A percentile compares a stretch with the other conserved stretches of the same genome.
Evolutionary conservation across 2,797 vertebrate genomes (phyloP).

Genomic region (Microctenopoma lineatum): DNA sequence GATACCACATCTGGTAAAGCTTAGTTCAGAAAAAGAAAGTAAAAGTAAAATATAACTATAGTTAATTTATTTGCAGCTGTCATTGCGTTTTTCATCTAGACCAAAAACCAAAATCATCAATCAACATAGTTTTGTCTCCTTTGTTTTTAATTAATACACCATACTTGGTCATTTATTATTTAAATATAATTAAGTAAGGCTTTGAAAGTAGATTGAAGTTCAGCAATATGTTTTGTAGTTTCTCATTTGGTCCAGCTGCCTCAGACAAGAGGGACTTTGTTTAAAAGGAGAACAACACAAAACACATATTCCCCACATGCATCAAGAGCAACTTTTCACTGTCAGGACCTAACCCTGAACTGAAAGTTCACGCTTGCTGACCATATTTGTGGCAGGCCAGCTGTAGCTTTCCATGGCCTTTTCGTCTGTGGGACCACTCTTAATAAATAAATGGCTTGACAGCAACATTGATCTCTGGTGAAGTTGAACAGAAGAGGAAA

Average conservation of each 20-base stretch:
- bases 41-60: slow-evolving; percentile 18
- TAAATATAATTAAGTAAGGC: slow-evolving; percentile 51
- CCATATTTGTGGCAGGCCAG: slow-evolving; percentile 58
- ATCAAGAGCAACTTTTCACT: slow-evolving; percentile 58
- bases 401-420: slow-evolving; percentile 63
- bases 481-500: slow-evolving; percentile 66
- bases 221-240: slow-evolving; percentile 62
- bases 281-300: slow-evolving; percentile 36
- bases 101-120: slow-evolving; percentile 10
- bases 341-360: slow-evolving; percentile 53
- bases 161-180: slow-evolving; percentile 58
- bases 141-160: slow-evolving; percentile 33
- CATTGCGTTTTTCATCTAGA: slow-evolving; percentile 38
- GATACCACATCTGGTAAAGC: slow-evolving; percentile 37
- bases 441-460: slow-evolving; percentile 79
- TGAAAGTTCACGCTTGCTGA: slow-evolving; percentile 54
- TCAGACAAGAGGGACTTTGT: slow-evolving; percentile 54
- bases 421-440: slow-evolving; percentile 61
- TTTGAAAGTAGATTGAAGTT: slow-evolving; percentile 47
- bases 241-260: slow-evolving; percentile 36
- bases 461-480: slow-evolving; percentile 79
- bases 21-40: slow-evolving; percentile 17
- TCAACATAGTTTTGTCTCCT: slow-evolving; percentile 22
- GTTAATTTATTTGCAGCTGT: slow-evolving; percentile 25
- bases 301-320: slow-evolving; percentile 42